A percentile compares a stretch with the other conserved stretches of the same genome.
Evolutionary conservation across 2,797 vertebrate genomes (phyloP).

Genomic region (Spinus pinus): DNA sequence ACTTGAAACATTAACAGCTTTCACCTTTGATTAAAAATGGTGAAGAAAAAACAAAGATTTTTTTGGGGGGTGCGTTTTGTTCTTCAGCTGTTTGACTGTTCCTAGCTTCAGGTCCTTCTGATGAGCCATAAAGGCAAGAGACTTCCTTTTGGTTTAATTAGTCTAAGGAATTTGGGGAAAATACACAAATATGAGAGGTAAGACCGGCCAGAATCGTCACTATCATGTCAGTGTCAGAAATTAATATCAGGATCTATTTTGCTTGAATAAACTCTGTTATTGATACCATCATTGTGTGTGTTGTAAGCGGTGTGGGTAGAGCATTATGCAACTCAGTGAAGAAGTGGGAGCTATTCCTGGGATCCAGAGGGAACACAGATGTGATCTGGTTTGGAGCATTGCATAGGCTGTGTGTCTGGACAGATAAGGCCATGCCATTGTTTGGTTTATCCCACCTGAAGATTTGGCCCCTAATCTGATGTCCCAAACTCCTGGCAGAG

Average conservation of each 20-base stretch:
- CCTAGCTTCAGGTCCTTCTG: not conserved
- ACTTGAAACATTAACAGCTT: not conserved
- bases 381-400: not conserved
- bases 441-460: not conserved
- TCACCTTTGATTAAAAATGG: not conserved
- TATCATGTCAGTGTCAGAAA: not conserved
- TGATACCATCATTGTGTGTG: not conserved
- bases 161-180: not conserved
- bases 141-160: not conserved
- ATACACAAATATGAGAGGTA: not conserved
- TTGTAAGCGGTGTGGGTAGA: not conserved
- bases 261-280: not conserved
- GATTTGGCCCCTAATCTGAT: not conserved
- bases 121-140: not conserved
- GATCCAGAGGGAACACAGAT: not conserved
- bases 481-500: not conserved
- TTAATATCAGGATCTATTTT: not conserved
- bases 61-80: rapidly evolving
- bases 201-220: not conserved
- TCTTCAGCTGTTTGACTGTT: not conserved
- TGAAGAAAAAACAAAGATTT: rapidly evolving
- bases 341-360: not conserved
- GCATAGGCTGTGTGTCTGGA: not conserved
- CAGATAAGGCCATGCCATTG: not conserved
- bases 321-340: not conserved